Conservation (phyloP, 2,797 vertebrate species). For the Cossypha dichroa region DNA sequence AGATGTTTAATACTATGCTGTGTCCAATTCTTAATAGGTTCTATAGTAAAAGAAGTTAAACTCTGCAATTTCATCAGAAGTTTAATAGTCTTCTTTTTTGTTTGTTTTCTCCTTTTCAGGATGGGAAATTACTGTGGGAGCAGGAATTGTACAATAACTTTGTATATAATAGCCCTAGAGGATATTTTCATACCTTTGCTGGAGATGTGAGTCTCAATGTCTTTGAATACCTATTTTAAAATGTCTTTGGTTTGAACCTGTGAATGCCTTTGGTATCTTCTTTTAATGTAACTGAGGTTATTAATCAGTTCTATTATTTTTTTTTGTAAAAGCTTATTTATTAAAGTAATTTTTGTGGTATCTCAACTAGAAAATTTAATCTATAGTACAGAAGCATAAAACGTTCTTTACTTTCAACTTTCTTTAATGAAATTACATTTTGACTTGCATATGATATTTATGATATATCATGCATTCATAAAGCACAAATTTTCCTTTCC, state of each 20-base stretch:
- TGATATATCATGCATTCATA: background rate
- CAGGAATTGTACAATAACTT: slow-evolving; percentile 98
- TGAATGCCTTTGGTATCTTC: background rate
- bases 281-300: background rate
- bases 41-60: background rate
- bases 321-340: background rate
- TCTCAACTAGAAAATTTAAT: background rate
- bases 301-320: background rate
- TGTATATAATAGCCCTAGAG: slow-evolving; percentile 88
- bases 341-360: background rate
- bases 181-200: slow-evolving; percentile 95
- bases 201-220: slow-evolving; percentile 88
- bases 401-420: background rate
- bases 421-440: background rate
- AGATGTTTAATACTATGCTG: background rate
- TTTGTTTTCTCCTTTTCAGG: slow-evolving; percentile 77
- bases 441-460: background rate
- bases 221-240: background rate
- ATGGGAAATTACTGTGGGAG: slow-evolving; percentile 92
- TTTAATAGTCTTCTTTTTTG: background rate
- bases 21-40: background rate
- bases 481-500: background rate
- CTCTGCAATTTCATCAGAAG: background rate
- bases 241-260: background rate
- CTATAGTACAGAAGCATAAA: background rate